phyloP scores from a whole-genome alignment of 2,888 invertebrate genomes.

The Eremobia ochroleuca region DNA sequence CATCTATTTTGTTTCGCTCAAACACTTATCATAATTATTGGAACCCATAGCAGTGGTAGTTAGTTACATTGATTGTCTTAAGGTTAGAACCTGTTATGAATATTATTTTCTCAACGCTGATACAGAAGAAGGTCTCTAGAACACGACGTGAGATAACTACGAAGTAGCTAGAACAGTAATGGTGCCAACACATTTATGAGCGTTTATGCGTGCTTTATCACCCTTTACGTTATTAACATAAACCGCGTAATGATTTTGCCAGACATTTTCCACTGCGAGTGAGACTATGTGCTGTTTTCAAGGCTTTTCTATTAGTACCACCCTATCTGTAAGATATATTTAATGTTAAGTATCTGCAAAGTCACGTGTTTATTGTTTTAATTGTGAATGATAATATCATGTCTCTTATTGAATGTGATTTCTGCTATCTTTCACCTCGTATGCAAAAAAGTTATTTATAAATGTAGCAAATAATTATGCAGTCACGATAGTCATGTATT shows the following conservation, averaged over 20 bases:
- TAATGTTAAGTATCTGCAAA: conserved; percentile 39
- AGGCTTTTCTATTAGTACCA: conserved; percentile 68
- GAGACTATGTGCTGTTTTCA: conserved; percentile 70
- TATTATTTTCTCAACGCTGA: conserved; percentile 61
- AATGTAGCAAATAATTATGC: conserved; percentile 23
- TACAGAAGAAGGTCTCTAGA: conserved; percentile 67
- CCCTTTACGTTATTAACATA: conserved; percentile 79
- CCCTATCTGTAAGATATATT: conserved; percentile 52
- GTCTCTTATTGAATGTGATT: conserved; percentile 37
- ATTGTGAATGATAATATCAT: conserved; percentile 46
- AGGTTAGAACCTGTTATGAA: conserved; percentile 63
- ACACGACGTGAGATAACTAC: conserved; percentile 76
- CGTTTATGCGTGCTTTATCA: conserved; percentile 86
- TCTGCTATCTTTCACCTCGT: conserved; percentile 42
- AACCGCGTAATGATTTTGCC: conserved; percentile 78
- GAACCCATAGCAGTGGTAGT: conserved; percentile 20
- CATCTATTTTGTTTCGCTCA: neutral
- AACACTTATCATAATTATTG: conserved; percentile 27
- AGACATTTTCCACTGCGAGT: conserved; percentile 76
- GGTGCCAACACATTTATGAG: conserved; percentile 79
- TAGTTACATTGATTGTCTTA: conserved; percentile 50
- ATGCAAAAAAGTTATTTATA: conserved; percentile 45
- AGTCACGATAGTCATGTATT: conserved; percentile 1
- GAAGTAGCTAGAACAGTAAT: conserved; percentile 70
- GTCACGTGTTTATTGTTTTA: conserved; percentile 59